These are phyloP conservation scores for Xestia sexstrigata DNA, from an alignment of 2,888 invertebrate genomes.

Conservation along the genomic window DNA sequence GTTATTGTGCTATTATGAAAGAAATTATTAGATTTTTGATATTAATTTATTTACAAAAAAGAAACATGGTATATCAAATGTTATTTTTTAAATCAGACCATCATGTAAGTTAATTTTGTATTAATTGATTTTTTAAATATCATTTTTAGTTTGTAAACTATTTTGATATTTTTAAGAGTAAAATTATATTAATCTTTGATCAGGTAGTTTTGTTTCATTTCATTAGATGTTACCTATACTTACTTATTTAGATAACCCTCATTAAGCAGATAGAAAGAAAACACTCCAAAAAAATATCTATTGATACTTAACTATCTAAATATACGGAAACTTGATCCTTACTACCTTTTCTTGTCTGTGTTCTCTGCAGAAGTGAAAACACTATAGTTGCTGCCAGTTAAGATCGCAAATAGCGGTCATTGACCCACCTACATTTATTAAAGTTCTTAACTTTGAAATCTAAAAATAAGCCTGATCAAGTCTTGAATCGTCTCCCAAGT, in stretches of 20 bases:
- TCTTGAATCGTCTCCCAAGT: too few relatives aligned
- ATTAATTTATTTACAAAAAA: conserved; percentile 52
- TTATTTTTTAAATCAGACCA: conserved; percentile 55
- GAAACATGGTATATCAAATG: conserved; percentile 30
- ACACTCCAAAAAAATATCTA: neutral
- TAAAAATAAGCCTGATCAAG: too few relatives aligned
- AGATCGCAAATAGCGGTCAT: too few relatives aligned
- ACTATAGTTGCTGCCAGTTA: too few relatives aligned
- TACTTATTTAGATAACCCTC: conserved; percentile 7
- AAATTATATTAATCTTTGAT: conserved; percentile 72
- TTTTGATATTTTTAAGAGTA: conserved; percentile 78
- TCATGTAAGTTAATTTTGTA: conserved; percentile 66
- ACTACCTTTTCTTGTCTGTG: neutral
- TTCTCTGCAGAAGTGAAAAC: neutral
- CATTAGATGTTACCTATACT: conserved; percentile 17
- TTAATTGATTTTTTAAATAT: conserved; percentile 67
- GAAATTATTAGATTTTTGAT: conserved; percentile 48
- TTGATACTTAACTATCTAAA: too few relatives aligned
- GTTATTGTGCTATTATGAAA: conserved; percentile 47
- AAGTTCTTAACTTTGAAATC: too few relatives aligned
- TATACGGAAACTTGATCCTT: neutral
- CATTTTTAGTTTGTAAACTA: conserved; percentile 71
- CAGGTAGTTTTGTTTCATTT: conserved; percentile 71
- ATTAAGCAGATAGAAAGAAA: neutral
- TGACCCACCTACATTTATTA: too few relatives aligned